A percentile compares a stretch with the other conserved stretches of the same genome.
Evolutionary conservation across 1,140 invertebrate genomes (phyloP).

Genomic region (Bombus sibiricus): DNA sequence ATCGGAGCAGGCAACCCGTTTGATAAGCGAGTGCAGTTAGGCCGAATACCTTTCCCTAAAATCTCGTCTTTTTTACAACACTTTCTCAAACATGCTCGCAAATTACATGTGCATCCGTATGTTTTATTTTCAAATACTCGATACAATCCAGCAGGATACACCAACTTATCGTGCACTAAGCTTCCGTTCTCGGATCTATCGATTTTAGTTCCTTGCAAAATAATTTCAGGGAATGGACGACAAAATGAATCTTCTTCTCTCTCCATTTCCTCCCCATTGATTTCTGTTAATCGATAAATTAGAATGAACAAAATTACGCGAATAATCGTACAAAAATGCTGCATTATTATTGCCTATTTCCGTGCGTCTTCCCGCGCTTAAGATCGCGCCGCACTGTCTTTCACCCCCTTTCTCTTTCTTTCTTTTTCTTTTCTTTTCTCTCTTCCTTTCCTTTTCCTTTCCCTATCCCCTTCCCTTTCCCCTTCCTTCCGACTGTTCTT

Average conservation of each 20-base stretch:
- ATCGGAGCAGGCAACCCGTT: not conserved
- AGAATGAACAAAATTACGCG: not conserved
- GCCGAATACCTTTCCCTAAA: constrained; percentile 45
- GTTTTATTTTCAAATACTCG: constrained; percentile 61
- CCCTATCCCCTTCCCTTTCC: no score
- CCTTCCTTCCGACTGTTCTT: no score
- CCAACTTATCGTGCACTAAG: constrained; percentile 47
- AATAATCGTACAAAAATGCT: not conserved
- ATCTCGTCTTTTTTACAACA: constrained; percentile 78
- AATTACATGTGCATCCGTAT: constrained; percentile 69
- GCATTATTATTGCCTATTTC: not conserved
- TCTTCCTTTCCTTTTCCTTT: no score
- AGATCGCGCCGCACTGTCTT: not conserved
- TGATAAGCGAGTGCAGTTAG: constrained; percentile 25
- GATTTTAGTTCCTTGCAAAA: constrained; percentile 5
- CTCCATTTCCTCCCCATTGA: not conserved
- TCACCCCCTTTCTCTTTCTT: not conserved
- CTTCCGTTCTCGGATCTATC: constrained; percentile 51
- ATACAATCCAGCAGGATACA: constrained; percentile 57
- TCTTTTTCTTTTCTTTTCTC: not conserved
- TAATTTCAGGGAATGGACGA: constrained; percentile 9
- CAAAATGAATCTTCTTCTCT: constrained; percentile 26
- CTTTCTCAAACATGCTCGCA: constrained; percentile 74
- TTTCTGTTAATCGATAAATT: not conserved
- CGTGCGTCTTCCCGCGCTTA: not conserved